phyloP scores from a whole-genome alignment of 2,888 invertebrate genomes.

The Drosophila differens region DNA sequence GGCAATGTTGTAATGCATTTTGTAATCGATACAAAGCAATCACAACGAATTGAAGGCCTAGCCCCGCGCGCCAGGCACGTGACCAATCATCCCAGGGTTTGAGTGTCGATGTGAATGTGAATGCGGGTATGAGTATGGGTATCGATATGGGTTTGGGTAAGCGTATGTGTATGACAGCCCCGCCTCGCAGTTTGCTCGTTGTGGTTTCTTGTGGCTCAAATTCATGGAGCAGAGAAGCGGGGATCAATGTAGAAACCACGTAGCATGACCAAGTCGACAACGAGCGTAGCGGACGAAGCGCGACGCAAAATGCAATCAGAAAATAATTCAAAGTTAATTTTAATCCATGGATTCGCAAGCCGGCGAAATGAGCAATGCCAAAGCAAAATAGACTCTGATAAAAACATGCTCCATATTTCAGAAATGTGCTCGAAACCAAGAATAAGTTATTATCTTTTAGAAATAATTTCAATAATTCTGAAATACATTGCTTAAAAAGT shows the following conservation, averaged over 20 bases:
- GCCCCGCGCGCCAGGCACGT: constrained; percentile 60
- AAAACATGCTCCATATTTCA: not conserved
- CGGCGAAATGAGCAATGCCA: constrained; percentile 14
- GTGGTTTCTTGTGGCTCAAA: constrained; percentile 37
- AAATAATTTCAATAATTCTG: not conserved
- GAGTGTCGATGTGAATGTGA: constrained; percentile 4
- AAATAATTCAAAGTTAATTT: constrained; percentile 61
- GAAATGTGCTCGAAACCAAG: not conserved
- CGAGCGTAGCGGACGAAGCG: constrained; percentile 3
- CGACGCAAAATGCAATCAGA: constrained; percentile 58
- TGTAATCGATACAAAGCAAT: constrained; percentile 83
- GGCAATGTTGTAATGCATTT: constrained; percentile 79
- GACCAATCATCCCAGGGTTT: constrained; percentile 62
- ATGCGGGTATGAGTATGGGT: not conserved
- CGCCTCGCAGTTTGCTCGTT: constrained; percentile 29
- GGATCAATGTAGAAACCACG: constrained; percentile 40
- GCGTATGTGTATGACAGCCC: constrained; percentile 16
- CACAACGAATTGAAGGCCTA: constrained; percentile 70
- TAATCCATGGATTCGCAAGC: constrained; percentile 15
- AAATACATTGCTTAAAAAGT: not conserved
- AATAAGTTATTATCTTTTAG: not conserved
- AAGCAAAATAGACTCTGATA: not conserved
- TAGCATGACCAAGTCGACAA: constrained; percentile 15
- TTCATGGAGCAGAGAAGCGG: constrained; percentile 38
- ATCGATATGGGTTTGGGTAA: constrained; percentile 15